Evolutionary conservation across 2,888 invertebrate species (phyloP).

Genomic region (Uropetala carovei): DNA sequence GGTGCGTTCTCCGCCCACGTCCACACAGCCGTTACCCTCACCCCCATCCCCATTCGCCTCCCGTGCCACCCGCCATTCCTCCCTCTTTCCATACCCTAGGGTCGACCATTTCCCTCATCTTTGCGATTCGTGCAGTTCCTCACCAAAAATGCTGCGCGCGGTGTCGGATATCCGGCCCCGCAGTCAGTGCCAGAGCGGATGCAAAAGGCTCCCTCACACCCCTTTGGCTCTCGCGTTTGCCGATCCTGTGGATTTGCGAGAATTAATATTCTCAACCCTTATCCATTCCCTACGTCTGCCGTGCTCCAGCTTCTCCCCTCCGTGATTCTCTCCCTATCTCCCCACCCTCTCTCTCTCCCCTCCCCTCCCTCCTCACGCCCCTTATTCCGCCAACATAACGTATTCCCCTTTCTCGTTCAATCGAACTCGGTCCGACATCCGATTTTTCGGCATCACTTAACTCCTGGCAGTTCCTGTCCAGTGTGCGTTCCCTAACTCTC

Average conservation of each 20-base stretch:
- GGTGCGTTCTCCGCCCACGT: background rate
- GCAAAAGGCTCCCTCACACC: background rate
- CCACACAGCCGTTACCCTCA: background rate
- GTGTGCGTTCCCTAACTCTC: background rate
- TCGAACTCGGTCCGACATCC: slow-evolving; percentile 40
- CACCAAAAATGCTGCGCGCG: background rate
- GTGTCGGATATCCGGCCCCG: slow-evolving; percentile 54
- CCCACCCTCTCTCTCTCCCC: background rate
- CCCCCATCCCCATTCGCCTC: background rate
- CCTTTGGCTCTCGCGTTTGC: background rate
- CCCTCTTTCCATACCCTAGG: background rate
- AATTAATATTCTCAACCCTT: slow-evolving; percentile 15
- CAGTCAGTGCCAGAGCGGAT: slow-evolving; percentile 43
- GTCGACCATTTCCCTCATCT: background rate
- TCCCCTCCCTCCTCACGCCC: background rate
- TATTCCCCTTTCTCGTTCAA: slow-evolving; percentile 8
- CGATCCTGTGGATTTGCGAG: background rate
- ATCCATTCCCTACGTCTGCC: background rate
- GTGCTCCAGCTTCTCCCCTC: no score
- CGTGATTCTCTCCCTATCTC: no score
- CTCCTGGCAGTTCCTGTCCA: slow-evolving; percentile 33
- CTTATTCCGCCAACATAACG: background rate
- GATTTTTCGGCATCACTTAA: slow-evolving; percentile 58
- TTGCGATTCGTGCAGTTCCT: slow-evolving; percentile 1
- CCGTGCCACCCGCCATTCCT: background rate